Evolutionary conservation across 1,140 invertebrate genomes (phyloP), one percentile per base, ranked within the genome.

Genomic region (Cepaea nemoralis): DNA sequence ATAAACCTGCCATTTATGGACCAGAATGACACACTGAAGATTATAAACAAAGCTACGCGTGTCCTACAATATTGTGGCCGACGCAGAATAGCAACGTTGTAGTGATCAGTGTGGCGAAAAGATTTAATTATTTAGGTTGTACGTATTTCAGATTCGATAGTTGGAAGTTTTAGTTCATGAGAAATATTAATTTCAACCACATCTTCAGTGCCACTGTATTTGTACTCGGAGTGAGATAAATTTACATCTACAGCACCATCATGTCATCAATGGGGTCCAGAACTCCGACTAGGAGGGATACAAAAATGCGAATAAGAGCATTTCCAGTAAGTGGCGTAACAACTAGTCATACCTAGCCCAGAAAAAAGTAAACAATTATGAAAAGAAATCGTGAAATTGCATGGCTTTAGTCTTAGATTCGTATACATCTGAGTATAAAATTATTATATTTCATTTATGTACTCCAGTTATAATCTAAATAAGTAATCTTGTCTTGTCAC

Each of bases 231-330:
- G 27, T 69, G 8, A 33, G 35, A 24, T 69, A 37, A 69, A 35
- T 39, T 10, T 39, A 39, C 14, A 73, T 39, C 10, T 42, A 33
- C 35, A 70, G 27, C 40, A 73, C 40, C 33, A 42, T 40, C 70
- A 80, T 80, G 77, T 80, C 77, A 31, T 80, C 77, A 37, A 82
- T 82, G 75, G 50, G 75, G 31, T 66, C 80, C 33, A 77, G 81
- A 78, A 75, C 85, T 59, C 84, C 80, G 79, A 83, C 84, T 27
- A 84, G 86, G 76, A 90, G 89, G 82, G 89, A 90, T 69, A 95
- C 95, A 92, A 98, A 98, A 93, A 98, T 98, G 97, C 94, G 97
- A 88, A 98, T 99, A 91, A 94, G 97, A 91, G 97, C 97, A 86
- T 99, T 99, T 93, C 97, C 97, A 89, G 97, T 98, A 93, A 97